These are phyloP conservation scores for Melieria picta DNA, from an alignment of 2,888 invertebrate species.

Conservation along the genomic window DNA sequence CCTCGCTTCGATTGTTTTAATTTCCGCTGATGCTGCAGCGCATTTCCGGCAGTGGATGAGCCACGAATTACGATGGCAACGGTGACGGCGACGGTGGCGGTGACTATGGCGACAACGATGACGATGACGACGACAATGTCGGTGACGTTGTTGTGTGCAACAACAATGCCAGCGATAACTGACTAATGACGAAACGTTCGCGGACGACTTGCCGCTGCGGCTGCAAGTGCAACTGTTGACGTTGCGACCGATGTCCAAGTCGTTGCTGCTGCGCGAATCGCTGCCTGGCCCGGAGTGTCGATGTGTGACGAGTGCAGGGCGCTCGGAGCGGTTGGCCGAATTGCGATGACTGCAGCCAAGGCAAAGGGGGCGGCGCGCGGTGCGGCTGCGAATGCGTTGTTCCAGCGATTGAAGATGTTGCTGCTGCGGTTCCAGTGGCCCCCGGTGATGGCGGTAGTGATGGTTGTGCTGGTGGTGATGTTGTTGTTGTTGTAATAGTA, in stretches of 20 bases:
- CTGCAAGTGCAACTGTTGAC: constrained; percentile 8
- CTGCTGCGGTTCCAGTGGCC: constrained; percentile 6
- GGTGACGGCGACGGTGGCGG: constrained; percentile 11
- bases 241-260: background rate
- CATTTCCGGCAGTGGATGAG: constrained; percentile 71
- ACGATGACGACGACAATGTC: constrained; percentile 14
- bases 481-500: constrained; percentile 42
- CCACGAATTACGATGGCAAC: constrained; percentile 64
- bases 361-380: too few relatives aligned
- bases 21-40: constrained; percentile 50
- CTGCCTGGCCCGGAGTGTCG: too few relatives aligned
- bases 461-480: constrained; percentile 37
- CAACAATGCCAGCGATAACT: constrained; percentile 7
- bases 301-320: too few relatives aligned
- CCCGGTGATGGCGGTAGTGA: constrained; percentile 16
- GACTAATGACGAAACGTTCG: background rate
- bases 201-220: background rate
- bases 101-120: constrained; percentile 18
- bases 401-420: constrained; percentile 12
- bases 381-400: background rate
- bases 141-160: background rate
- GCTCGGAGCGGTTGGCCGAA: too few relatives aligned
- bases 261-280: too few relatives aligned
- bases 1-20: constrained; percentile 48
- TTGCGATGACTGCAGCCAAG: too few relatives aligned